A percentile compares a stretch with the other conserved stretches of the same genome.
Evolutionary conservation across 2,113 vertebrate species (phyloP).

Genomic region (Rhabdomys dilectus): DNA sequence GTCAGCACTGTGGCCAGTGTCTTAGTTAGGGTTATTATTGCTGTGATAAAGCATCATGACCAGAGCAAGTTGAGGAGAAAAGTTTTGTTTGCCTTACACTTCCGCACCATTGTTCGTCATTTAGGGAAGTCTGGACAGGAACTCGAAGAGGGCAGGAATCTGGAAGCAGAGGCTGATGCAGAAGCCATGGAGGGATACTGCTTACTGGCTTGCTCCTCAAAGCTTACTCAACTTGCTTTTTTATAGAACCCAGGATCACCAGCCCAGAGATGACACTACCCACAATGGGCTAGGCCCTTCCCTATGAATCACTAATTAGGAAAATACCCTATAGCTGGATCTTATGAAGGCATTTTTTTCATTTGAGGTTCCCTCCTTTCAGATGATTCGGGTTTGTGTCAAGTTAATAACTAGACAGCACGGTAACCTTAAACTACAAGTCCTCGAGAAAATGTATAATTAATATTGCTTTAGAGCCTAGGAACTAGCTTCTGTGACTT

Average conservation of each 20-base stretch:
- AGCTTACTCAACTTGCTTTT: neutral
- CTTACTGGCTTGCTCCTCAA: neutral
- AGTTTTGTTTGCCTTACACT: neutral
- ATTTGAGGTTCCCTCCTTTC: neutral
- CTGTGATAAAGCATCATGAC: neutral
- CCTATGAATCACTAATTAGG: neutral
- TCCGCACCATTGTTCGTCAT: neutral
- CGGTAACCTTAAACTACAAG: neutral
- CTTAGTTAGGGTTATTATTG: neutral
- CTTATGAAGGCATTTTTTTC: neutral
- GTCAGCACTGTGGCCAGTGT: neutral
- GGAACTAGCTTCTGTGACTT: neutral
- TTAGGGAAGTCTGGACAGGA: neutral
- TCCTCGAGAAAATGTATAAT: conserved; percentile 1
- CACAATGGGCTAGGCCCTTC: neutral
- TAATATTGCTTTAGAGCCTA: neutral
- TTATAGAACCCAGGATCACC: neutral
- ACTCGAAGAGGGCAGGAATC: neutral
- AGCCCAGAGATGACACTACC: neutral
- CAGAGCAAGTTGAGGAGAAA: neutral
- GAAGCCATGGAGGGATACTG: too few relatives aligned
- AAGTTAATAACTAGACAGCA: neutral
- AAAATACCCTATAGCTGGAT: neutral
- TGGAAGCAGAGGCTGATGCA: neutral
- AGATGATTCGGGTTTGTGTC: neutral